Evolutionary conservation across 1,140 invertebrate species (phyloP).

Genomic region (Tribolium madens): DNA sequence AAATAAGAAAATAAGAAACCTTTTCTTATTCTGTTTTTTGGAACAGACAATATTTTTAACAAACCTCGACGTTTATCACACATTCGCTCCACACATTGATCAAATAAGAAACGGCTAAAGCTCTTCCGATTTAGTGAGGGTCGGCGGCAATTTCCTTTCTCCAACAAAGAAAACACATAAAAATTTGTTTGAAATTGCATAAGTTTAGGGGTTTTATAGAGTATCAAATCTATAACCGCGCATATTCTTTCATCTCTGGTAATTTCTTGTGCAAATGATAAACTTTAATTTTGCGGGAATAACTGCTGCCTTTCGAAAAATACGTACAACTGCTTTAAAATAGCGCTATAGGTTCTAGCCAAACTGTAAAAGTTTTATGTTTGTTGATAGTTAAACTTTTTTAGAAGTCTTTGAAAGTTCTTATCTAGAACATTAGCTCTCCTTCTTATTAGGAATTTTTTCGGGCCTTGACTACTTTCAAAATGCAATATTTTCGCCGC

Average conservation of each 20-base stretch:
- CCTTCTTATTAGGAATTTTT: conserved; percentile 46
- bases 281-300: background rate
- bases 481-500: background rate
- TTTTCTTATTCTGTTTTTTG: background rate
- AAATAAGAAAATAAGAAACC: background rate
- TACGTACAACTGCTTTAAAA: conserved; percentile 27
- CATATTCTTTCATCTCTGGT: background rate
- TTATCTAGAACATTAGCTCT: conserved; percentile 19
- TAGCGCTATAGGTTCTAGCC: conserved; percentile 1
- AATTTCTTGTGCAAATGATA: background rate
- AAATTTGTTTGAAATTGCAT: conserved; percentile 9
- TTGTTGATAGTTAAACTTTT: conserved; percentile 51
- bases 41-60: conserved; percentile 1
- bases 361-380: conserved; percentile 52
- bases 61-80: conserved; percentile 9
- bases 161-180: conserved; percentile 8
- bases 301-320: conserved; percentile 8
- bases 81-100: conserved; percentile 1
- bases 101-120: background rate
- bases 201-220: background rate
- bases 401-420: conserved; percentile 42
- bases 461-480: background rate
- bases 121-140: conserved; percentile 8
- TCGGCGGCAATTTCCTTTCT: conserved; percentile 7
- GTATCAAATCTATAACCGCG: background rate